Conservation (phyloP, 1,140 invertebrate genomes). For the Choristoneura fumiferana region DNA sequence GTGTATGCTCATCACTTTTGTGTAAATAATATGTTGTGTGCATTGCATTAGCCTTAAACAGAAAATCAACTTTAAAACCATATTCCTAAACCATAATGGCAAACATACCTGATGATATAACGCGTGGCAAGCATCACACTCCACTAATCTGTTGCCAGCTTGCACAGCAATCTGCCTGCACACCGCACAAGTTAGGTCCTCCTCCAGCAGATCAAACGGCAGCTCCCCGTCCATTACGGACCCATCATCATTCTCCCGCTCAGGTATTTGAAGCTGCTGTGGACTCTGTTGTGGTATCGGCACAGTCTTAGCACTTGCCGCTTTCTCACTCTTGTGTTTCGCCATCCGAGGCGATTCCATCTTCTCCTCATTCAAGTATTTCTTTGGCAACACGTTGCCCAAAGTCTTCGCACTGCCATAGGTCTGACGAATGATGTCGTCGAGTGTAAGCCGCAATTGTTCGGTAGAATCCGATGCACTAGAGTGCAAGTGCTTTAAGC, state of each 20-base stretch:
- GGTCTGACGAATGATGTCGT: constrained; percentile 87
- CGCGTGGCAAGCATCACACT: constrained; percentile 93
- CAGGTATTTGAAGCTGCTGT: constrained; percentile 73
- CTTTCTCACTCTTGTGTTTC: constrained; percentile 65
- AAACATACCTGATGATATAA: constrained; percentile 89
- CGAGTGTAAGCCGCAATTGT: constrained; percentile 85
- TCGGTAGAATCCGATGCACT: constrained; percentile 87
- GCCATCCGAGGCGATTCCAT: constrained; percentile 49
- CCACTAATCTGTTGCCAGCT: constrained; percentile 91
- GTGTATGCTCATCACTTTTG: too few relatives aligned
- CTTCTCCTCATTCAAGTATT: constrained; percentile 78
- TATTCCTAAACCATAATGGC: too few relatives aligned
- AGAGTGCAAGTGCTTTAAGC: constrained; percentile 88
- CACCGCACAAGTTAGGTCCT: constrained; percentile 91
- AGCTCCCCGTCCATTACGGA: constrained; percentile 72
- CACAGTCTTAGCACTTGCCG: constrained; percentile 49
- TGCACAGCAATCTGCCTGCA: constrained; percentile 93
- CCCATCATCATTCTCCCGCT: constrained; percentile 67
- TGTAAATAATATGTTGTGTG: too few relatives aligned
- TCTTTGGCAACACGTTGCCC: constrained; percentile 82
- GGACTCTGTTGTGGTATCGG: constrained; percentile 67
- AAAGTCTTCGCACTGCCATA: constrained; percentile 83
- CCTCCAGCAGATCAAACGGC: constrained; percentile 74
- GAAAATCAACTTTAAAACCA: too few relatives aligned
- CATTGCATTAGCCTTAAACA: too few relatives aligned